Evolutionary conservation across 2,113 vertebrate genomes (phyloP).

Genomic region (Xenopus tropicalis): UCB_Xtro_10.0 CM004445.2:52411001-52411500

Average conservation of each 20-base stretch:
- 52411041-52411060: neutral
- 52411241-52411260: conserved; percentile 77
- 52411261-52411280: conserved; percentile 63
- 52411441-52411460: too few relatives aligned
- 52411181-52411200: conserved; percentile 78
- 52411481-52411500: conserved; percentile 60
- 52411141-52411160: conserved; percentile 82
- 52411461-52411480: too few relatives aligned
- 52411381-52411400: too few relatives aligned
- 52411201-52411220: conserved; percentile 78
- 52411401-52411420: too few relatives aligned
- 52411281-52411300: too few relatives aligned
- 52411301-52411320: too few relatives aligned
- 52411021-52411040: too few relatives aligned
- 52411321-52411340: too few relatives aligned
- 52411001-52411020: too few relatives aligned
- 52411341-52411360: too few relatives aligned
- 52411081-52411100: neutral
- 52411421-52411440: too few relatives aligned
- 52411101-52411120: conserved; percentile 8
- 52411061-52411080: conserved; percentile 5
- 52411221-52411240: conserved; percentile 85
- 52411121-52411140: conserved; percentile 78
- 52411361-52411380: too few relatives aligned
- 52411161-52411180: conserved; percentile 73